Percentiles rank a stretch among this genome's conserved stretches.
Conservation (phyloP, 2,797 vertebrate genomes). For the Takifugu rubripes region DNA sequence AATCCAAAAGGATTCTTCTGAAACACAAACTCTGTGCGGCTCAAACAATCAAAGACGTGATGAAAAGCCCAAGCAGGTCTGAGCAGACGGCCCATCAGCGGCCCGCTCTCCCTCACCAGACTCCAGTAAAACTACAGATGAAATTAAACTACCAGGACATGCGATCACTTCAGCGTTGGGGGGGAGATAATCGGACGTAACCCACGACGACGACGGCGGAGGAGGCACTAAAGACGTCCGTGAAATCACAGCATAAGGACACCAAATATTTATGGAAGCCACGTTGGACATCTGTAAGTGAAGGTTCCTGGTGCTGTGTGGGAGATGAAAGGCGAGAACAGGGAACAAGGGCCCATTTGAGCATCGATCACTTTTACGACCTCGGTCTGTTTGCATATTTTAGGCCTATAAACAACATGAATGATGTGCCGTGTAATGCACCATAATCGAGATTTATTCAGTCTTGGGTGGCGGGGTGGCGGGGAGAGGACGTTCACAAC, state of each 20-base stretch:
- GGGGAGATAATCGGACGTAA: slow-evolving; percentile 60
- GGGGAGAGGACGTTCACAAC: slow-evolving; percentile 75
- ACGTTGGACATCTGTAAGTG: slow-evolving; percentile 50
- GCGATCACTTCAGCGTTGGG: slow-evolving; percentile 42
- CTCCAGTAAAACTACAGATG: slow-evolving; percentile 42
- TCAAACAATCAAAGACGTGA: too few species aligned
- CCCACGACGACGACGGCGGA: slow-evolving; percentile 18
- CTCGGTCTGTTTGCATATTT: slow-evolving; percentile 74
- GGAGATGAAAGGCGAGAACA: slow-evolving; percentile 36
- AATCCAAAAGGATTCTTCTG: too few species aligned
- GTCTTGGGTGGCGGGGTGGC: slow-evolving; percentile 36
- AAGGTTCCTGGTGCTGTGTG: slow-evolving; percentile 33
- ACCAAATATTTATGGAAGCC: slow-evolving; percentile 39
- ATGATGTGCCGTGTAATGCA: slow-evolving; percentile 75
- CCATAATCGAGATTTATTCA: slow-evolving; percentile 91
- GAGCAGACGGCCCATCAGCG: too few species aligned
- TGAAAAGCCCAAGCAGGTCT: too few species aligned
- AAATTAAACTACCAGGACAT: slow-evolving; percentile 46
- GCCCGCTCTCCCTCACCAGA: too few species aligned
- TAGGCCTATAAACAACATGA: slow-evolving; percentile 76
- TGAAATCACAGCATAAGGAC: slow-evolving; percentile 40
- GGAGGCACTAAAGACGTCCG: not conserved
- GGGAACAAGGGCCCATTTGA: slow-evolving; percentile 42
- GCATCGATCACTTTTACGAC: slow-evolving; percentile 73
- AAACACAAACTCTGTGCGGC: too few species aligned